Evolutionary conservation across 2,888 invertebrate genomes (phyloP), one percentile per base, ranked within the genome.

Genomic region (Aspidiotus destructor): DNA sequence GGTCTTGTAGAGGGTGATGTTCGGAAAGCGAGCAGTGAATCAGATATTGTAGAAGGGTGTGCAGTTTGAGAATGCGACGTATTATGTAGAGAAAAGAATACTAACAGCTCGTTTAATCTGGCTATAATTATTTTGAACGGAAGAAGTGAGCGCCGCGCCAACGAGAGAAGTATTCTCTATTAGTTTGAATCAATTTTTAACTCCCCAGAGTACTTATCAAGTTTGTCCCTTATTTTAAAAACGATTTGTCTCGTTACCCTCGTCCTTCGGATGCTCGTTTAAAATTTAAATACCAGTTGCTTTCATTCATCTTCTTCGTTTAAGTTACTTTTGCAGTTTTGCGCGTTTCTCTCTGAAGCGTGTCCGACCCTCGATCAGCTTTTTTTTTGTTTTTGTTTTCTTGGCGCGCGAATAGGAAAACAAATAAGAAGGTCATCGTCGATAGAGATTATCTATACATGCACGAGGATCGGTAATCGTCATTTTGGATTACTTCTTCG

Each of bases 171-270:
- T 58, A 58, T 67, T 67, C 57, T 67, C 67, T 67, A 48, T 67
- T 60, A 67, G 67, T 67, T 42, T 67, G 67, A 67, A 67, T 67
- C 67, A 67, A 67, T 60, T 67, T 67, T 67, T 48, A 67, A 67
- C 67, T 67, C 67, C 60, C 67, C 28, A 58, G 60, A 52, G 67
- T 67, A 60, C 67, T 67, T 67, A 67, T 67, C 67, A 67, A 28
- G 67, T 57, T 67, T 67, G 67, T 67, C 67, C 58, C 67, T 67
- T 67, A 60, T 60, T 67, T 67, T 67, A 48, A 67, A 58, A 67
- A 58, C 67, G 52, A 58, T 67, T 65, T 67, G 67, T 67, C 60
- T 67, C 48, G 28, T 28, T 28, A 28, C 28, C 28, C 28, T 28
- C 28, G 28, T 28, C 28, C 28, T 28, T 28, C 28, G 28, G 28